These are phyloP conservation scores for Odontamblyopus rebecca DNA, from an alignment of 2,797 vertebrate species.

Conservation along the genomic window DNA sequence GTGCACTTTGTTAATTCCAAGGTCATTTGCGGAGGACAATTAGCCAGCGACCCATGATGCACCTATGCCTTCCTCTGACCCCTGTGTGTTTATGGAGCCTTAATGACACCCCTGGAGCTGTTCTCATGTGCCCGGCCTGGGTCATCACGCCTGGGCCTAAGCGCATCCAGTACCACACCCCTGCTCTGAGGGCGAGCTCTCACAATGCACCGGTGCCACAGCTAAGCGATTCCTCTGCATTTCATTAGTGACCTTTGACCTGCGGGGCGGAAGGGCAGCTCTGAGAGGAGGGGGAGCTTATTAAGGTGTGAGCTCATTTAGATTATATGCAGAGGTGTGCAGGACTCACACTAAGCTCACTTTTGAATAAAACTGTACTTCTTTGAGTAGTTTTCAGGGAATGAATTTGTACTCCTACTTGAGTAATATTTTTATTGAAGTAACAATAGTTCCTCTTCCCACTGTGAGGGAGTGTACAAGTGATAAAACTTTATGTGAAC, in stretches of 20 bases:
- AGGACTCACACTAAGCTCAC: not conserved
- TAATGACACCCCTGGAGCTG: conserved; percentile 57
- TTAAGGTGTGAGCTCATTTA: no score
- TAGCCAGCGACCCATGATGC: conserved; percentile 50
- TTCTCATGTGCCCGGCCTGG: conserved; percentile 55
- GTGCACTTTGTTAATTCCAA: conserved; percentile 37
- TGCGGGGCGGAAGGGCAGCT: not conserved
- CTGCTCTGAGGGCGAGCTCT: conserved; percentile 44
- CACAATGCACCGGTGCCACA: conserved; percentile 54
- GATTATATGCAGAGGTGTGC: no score
- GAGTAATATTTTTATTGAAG: no score
- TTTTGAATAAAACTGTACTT: not conserved
- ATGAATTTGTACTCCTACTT: not conserved
- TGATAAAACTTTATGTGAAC: not conserved
- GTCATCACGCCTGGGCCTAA: conserved; percentile 48
- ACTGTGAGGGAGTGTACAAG: not conserved
- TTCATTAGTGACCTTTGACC: conserved; percentile 57
- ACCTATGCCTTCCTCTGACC: conserved; percentile 55
- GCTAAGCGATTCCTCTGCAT: conserved; percentile 52
- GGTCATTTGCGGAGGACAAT: conserved; percentile 58
- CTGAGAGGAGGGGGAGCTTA: not conserved
- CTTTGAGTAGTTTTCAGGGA: not conserved
- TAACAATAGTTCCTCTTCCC: not conserved
- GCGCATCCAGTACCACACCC: conserved; percentile 37
- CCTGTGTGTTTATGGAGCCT: conserved; percentile 48